These are phyloP conservation scores for Andrena dorsata DNA, from an alignment of 2,888 invertebrate species.

Conservation along the genomic window DNA sequence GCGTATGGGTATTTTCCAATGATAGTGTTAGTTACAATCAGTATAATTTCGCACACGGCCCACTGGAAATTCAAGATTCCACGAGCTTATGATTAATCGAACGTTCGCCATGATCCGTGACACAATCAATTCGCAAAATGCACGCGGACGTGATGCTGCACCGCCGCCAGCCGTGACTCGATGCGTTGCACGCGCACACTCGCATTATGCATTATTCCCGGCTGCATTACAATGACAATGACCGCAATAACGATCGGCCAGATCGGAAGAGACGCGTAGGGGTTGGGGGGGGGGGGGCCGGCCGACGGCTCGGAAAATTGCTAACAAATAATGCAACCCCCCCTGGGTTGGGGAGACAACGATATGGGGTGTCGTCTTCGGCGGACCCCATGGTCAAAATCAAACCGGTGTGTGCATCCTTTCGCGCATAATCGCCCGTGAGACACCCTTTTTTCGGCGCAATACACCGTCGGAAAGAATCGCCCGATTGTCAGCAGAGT, in stretches of 20 bases:
- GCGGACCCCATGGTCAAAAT: slow-evolving; percentile 53
- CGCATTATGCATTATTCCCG: slow-evolving; percentile 74
- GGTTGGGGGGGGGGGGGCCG: slow-evolving; percentile 71
- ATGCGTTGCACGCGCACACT: slow-evolving; percentile 68
- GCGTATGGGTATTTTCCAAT: not conserved
- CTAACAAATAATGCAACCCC: slow-evolving; percentile 82
- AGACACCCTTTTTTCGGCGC: slow-evolving; percentile 48
- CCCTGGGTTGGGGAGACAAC: slow-evolving; percentile 68
- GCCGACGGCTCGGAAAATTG: slow-evolving; percentile 84
- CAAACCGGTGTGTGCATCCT: slow-evolving; percentile 60
- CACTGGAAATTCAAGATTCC: not conserved
- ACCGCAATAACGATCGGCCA: slow-evolving; percentile 80
- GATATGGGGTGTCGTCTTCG: slow-evolving; percentile 78
- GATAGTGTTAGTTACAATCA: not conserved
- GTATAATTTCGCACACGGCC: not conserved
- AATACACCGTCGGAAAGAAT: slow-evolving; percentile 12
- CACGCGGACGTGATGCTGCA: slow-evolving; percentile 56
- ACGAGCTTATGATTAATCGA: slow-evolving; percentile 40
- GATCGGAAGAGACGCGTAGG: slow-evolving; percentile 68
- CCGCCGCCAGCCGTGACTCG: slow-evolving; percentile 48
- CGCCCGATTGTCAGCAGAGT: not conserved
- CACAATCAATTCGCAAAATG: slow-evolving; percentile 52
- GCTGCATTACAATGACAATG: slow-evolving; percentile 82
- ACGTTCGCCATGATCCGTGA: slow-evolving; percentile 30
- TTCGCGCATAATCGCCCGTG: slow-evolving; percentile 68